Base-by-base conservation (phyloP, 2,797 vertebrate genomes). In the Lates japonicus region DNA sequence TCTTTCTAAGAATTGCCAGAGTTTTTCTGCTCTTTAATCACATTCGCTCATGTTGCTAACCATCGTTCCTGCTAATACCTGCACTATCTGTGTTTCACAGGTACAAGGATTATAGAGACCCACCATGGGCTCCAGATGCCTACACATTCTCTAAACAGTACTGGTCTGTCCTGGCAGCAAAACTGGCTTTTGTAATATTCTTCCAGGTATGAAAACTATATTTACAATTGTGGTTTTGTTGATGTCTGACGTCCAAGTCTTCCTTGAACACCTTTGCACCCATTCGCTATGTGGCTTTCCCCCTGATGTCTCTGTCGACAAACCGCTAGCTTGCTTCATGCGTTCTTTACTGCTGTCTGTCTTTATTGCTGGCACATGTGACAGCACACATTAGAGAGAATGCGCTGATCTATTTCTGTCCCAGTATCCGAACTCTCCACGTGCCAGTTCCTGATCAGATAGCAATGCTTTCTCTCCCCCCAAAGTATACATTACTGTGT, bases 101-200 rank as follows among this genome's bases (percentile, higher is more conserved):
- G 92, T 99, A 98, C 90, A 99, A 99, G 83, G 98, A 99, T 92
- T 99, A 99, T 91, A 96, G 98, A 92, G 98, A 99, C 71, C 97
- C 98, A 1, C 98, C 98, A 0, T 99, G 98, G 98, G 96, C 95
- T 17, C 83, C 88, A 0, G 96, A 97, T 63, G 94, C 96, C 0
- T 99, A 99, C 17, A 97, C 98, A 66, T 97, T 98, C 86, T 99
- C 98, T 20, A 99, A 98, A 87, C 97, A 99, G 85, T 99, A 99
- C 95, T 99, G 98, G 98, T 96, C 97, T 0, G 92, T 99, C 73
- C 90, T 99, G 51, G 97, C 98, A 22, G 97, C 97, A 70, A 97
- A 97, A 52, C 91, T 99, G 93, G 97, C 97, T 25, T 99, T 99
- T 80, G 97, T 99, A 42, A 98, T 99, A 86, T 96, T 99, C 22